A percentile compares a stretch with the other conserved stretches of the same genome.
Conservation (phyloP, 2,113 vertebrate genomes). For the Eptesicus fuscus region DNA sequence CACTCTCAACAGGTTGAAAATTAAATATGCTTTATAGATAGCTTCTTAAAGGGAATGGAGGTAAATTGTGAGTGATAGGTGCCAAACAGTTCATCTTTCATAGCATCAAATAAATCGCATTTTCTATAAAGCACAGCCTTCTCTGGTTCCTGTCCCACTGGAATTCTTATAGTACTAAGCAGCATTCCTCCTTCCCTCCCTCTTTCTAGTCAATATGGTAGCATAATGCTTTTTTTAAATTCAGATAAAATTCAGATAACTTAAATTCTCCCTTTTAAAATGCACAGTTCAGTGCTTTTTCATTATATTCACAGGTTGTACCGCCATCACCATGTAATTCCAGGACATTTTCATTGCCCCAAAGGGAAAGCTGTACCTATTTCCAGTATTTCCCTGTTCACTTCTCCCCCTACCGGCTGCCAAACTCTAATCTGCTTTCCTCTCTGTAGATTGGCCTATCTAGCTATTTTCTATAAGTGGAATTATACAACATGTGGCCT, state of each 20-base stretch:
- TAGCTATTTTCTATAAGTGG: neutral
- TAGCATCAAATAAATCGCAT: neutral
- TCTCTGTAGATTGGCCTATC: neutral
- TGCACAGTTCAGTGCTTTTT: neutral
- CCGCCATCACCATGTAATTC: neutral
- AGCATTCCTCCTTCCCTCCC: neutral
- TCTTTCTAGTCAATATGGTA: neutral
- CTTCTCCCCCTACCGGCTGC: neutral
- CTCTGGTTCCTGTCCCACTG: neutral
- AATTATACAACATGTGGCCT: neutral
- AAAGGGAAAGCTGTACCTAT: neutral
- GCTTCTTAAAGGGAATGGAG: neutral
- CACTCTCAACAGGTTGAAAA: neutral
- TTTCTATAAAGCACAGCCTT: constrained; percentile 22
- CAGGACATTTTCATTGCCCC: neutral
- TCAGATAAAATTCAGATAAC: neutral
- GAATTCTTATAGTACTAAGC: neutral
- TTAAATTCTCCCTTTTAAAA: neutral
- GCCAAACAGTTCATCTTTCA: constrained; percentile 44
- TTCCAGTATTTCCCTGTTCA: neutral
- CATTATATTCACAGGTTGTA: neutral
- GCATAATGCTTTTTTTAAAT: neutral
- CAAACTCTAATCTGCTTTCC: neutral
- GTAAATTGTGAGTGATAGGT: neutral
- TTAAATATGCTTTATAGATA: neutral